Evolutionary conservation across 1,140 invertebrate species (phyloP).

Genomic region (Pollicipes pollicipes): DNA sequence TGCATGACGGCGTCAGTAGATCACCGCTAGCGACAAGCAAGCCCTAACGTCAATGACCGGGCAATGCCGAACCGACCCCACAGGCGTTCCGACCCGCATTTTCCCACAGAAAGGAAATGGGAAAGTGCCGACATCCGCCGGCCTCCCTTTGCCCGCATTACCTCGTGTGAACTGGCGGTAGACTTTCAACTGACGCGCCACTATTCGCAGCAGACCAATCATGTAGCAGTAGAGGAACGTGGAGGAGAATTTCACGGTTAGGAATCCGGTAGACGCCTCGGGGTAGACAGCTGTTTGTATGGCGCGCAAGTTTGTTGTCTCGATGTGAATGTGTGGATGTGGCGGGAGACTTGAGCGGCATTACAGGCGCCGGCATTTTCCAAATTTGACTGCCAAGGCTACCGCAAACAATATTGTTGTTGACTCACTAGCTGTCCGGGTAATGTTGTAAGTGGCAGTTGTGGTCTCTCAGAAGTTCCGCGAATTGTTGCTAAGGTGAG

Average conservation of each 20-base stretch:
- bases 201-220: neutral
- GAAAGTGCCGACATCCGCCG: neutral
- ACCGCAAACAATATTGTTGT: no score
- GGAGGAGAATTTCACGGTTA: neutral
- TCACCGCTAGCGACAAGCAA: no score
- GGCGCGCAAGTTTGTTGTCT: conserved; percentile 1
- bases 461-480: neutral
- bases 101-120: neutral
- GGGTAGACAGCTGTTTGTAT: neutral
- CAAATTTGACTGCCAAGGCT: no score
- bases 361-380: no score
- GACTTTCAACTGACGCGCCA: neutral
- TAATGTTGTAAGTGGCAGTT: neutral
- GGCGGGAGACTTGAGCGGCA: no score
- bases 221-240: neutral
- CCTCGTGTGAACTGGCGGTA: neutral
- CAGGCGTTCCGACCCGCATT: no score
- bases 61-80: no score
- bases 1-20: no score
- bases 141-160: neutral
- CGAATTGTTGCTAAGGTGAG: neutral
- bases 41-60: no score
- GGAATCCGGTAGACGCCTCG: neutral
- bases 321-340: neutral
- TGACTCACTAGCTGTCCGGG: no score